phyloP scores from a whole-genome alignment of 1,140 invertebrate genomes.

The Ceratosolen fusciceps region DNA sequence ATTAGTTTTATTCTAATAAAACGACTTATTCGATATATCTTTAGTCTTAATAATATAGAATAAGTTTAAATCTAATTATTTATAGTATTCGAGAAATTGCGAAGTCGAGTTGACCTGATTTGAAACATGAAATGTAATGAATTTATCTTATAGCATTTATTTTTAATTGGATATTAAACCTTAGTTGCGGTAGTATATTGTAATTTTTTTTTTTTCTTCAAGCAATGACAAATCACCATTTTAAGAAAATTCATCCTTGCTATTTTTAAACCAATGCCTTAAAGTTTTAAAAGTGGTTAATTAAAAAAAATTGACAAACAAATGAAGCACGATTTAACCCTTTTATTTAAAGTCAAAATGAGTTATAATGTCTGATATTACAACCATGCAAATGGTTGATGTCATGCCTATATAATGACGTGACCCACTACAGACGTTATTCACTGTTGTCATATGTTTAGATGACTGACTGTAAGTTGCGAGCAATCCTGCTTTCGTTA shows the following conservation, averaged over 20 bases:
- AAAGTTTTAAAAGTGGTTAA: neutral
- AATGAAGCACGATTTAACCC: neutral
- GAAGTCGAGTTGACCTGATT: neutral
- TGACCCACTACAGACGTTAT: neutral
- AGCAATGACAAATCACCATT: neutral
- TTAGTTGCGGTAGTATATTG: neutral
- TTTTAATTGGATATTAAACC: neutral
- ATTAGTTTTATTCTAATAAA: too few relatives aligned
- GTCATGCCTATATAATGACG: constrained; percentile 5
- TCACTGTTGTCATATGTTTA: constrained; percentile 4
- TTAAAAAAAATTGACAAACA: neutral
- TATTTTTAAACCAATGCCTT: neutral
- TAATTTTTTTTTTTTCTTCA: neutral
- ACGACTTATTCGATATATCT: neutral
- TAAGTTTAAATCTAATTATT: neutral
- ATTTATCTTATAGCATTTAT: neutral
- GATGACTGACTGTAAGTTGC: neutral
- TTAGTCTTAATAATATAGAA: neutral
- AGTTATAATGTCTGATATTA: neutral
- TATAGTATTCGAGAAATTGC: neutral
- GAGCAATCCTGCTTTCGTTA: neutral
- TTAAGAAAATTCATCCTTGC: neutral
- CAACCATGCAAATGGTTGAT: neutral
- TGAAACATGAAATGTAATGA: neutral
- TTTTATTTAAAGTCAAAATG: neutral